Evolutionary conservation across 2,888 invertebrate species (phyloP).

Genomic region (Pristionchus exspectatus): DNA sequence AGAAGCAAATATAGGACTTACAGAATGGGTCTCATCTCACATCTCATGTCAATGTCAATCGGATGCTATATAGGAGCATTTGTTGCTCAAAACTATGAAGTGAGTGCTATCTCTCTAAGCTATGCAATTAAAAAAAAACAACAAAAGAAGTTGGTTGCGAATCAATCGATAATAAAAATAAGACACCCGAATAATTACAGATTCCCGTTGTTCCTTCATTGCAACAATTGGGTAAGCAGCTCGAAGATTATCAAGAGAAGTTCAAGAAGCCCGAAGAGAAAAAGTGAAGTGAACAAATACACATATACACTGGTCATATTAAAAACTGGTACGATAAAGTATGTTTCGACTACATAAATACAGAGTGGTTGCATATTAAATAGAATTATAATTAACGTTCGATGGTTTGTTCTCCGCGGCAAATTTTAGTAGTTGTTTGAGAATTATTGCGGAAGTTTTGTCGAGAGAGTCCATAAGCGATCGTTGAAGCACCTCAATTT

Average conservation of each 20-base stretch:
- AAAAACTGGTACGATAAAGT: not conserved
- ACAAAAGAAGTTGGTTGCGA: slow-evolving; percentile 20
- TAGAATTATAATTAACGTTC: not conserved
- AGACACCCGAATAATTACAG: slow-evolving; percentile 58
- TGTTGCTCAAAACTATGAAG: slow-evolving; percentile 68
- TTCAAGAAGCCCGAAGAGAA: slow-evolving; percentile 60
- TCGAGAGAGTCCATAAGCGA: slow-evolving; percentile 49
- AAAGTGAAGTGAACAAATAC: not conserved
- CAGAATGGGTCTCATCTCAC: slow-evolving; percentile 66
- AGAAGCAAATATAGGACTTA: not conserved
- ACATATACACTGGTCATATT: not conserved
- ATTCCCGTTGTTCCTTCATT: slow-evolving; percentile 64
- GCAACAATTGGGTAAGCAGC: slow-evolving; percentile 60
- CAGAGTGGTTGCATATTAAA: too few relatives aligned
- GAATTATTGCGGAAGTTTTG: not conserved
- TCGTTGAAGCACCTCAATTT: slow-evolving; percentile 39
- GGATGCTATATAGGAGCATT: slow-evolving; percentile 67
- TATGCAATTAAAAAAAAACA: slow-evolving; percentile 39
- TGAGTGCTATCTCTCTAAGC: slow-evolving; percentile 25
- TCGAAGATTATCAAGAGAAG: slow-evolving; percentile 65
- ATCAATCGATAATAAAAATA: not conserved
- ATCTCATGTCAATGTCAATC: slow-evolving; percentile 62
- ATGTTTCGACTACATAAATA: not conserved
- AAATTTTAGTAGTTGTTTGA: slow-evolving; percentile 31
- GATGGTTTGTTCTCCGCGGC: slow-evolving; percentile 25